Evolutionary conservation across 2,113 vertebrate species (phyloP), one percentile per base, ranked within the genome.

Genomic region (Pteruthius melanotis): DNA sequence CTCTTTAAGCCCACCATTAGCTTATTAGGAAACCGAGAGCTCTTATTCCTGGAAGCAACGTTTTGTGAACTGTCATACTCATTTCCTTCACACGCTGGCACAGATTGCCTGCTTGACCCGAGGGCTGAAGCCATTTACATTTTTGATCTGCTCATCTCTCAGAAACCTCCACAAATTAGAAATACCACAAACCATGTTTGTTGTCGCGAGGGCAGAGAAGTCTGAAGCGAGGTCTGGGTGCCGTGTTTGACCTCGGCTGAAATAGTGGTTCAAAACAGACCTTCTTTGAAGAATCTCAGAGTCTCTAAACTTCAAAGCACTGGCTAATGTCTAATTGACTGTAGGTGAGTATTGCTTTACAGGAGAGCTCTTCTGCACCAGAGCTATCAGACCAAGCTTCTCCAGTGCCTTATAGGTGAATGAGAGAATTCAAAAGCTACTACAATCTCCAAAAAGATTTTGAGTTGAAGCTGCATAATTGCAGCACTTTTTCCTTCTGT

Each of bases 41-140:
- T 82, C 86, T 89, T 57, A 72, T 91, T 95, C 90, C 96, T 94
- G 94, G 92, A 87, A 97, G 95, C 93, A 93, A 93, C 45, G 1
- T 90, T 96, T 96, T 96, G 94, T 94, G 93, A 97, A 90, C 93
- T 97, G 94, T 92, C 94, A 97, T 69, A 82, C 69, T 91, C 57
- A 6, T 94, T 96, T 96, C 92, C 96, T 90, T 95, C 86, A 95
- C 93, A 82, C 88, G 9, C 85, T 83, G 83, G 88, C 95, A 95
- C 93, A 96, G 95, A 96, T 94, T 96, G 94, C 83, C 83, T 96
- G 83, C 95, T 86, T 95, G 93, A 96, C 93, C 94, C 5, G 40
- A 81, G 96, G 94, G 92, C 93, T 95, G 94, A 81, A 93, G 86
- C 84, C 92, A 92, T 96, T 96, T 97, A 92, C 92, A 93, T 94